Conservation (phyloP, 1,140 invertebrate species). For the Diuraphis noxia region DNA sequence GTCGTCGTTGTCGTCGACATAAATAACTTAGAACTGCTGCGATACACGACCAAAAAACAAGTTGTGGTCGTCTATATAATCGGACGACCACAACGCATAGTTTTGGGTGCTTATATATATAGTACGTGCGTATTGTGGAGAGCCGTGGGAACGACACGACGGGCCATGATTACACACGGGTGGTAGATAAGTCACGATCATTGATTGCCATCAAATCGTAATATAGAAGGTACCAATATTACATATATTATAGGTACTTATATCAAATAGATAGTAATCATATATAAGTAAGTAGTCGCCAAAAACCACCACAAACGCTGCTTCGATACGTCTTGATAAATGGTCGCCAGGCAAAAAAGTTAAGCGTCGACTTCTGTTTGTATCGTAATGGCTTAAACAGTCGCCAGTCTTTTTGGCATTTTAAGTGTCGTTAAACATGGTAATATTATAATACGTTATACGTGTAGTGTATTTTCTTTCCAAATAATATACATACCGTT, state of each 20-base stretch:
- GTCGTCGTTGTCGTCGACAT: not conserved
- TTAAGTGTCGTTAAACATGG: not conserved
- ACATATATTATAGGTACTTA: not conserved
- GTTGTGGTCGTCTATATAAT: not conserved
- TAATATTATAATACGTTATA: not conserved
- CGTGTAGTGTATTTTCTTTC: not conserved
- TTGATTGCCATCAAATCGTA: not conserved
- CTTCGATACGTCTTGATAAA: not conserved
- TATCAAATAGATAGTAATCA: not conserved
- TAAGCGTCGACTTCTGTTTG: not conserved
- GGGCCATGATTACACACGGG: not conserved
- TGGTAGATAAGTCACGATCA: conserved; percentile 35
- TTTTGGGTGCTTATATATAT: not conserved
- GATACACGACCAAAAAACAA: not conserved
- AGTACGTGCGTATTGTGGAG: too few species aligned
- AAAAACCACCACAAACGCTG: not conserved
- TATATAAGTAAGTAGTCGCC: not conserved
- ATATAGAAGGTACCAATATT: not conserved
- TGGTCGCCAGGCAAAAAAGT: not conserved
- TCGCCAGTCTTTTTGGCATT: not conserved
- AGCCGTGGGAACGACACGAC: conserved; percentile 47
- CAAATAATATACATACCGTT: not conserved
- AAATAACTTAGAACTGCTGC: not conserved
- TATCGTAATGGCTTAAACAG: not conserved
- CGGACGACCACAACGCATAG: not conserved